A percentile compares a stretch with the other conserved stretches of the same genome.
Evolutionary conservation across 2,113 vertebrate species (phyloP).

Genomic region (Prochilodus magdalenae): DNA sequence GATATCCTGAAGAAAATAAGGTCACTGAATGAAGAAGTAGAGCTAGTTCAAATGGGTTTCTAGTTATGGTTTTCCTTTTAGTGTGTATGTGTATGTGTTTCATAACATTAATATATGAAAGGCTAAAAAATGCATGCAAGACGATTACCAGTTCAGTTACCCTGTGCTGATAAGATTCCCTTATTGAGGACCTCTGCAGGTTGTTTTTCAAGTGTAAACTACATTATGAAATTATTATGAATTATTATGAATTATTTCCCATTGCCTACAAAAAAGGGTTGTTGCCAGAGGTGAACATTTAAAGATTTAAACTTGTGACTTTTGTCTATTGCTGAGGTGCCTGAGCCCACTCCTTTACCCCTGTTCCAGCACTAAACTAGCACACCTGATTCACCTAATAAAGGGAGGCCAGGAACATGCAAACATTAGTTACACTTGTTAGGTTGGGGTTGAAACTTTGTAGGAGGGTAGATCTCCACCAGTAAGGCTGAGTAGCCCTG

Average conservation of each 20-base stretch:
- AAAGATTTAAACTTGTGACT: slow-evolving; percentile 19
- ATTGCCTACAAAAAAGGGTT: slow-evolving; percentile 1
- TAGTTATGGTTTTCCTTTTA: slow-evolving; percentile 38
- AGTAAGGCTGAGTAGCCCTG: background rate
- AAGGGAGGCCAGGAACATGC: background rate
- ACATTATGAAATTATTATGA: slow-evolving; percentile 27
- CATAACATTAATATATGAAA: slow-evolving; percentile 44
- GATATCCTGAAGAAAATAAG: slow-evolving; percentile 9
- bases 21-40: background rate
- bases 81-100: slow-evolving; percentile 38
- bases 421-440: background rate
- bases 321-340: background rate
- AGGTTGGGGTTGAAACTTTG: background rate
- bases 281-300: slow-evolving; percentile 18
- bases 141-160: slow-evolving; percentile 17
- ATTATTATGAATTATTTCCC: slow-evolving; percentile 18
- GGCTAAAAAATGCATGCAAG: slow-evolving; percentile 44
- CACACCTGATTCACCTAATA: background rate
- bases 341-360: background rate
- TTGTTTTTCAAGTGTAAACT: slow-evolving; percentile 31
- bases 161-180: slow-evolving; percentile 8
- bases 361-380: background rate
- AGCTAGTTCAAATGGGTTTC: slow-evolving; percentile 35
- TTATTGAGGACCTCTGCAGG: slow-evolving; percentile 9
- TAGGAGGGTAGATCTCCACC: background rate